phyloP scores from a whole-genome alignment of 2,888 invertebrate genomes.

The Eilema griseolum region DNA sequence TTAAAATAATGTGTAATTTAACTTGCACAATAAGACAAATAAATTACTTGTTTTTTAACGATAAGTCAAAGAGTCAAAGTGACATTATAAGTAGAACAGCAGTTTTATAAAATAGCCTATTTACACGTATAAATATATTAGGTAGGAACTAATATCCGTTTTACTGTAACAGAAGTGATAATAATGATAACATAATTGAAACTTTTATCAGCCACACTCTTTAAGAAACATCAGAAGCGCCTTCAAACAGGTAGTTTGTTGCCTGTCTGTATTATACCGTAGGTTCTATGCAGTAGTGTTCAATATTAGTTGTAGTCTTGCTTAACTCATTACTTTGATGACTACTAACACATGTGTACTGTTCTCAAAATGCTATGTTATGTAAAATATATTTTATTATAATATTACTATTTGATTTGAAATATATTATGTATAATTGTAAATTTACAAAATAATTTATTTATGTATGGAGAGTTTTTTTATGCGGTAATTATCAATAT shows the following conservation, averaged over 20 bases:
- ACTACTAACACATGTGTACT: not conserved
- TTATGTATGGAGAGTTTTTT: not conserved
- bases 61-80: not conserved
- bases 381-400: not conserved
- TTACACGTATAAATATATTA: not conserved
- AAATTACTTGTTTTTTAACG: not conserved
- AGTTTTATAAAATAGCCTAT: not conserved
- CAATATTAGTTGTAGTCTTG: constrained; percentile 3
- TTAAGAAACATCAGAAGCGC: not conserved
- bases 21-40: not conserved
- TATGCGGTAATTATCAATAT: not conserved
- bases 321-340: constrained; percentile 15
- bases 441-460: not conserved
- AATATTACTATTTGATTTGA: not conserved
- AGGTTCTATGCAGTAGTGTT: not conserved
- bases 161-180: not conserved
- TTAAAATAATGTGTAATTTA: not conserved
- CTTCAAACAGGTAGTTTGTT: not conserved
- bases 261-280: not conserved
- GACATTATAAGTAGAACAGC: not conserved
- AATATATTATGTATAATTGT: not conserved
- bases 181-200: not conserved
- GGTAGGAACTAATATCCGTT: not conserved
- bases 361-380: not conserved
- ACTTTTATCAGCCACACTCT: not conserved